phyloP scores from a whole-genome alignment of 2,888 invertebrate genomes.

The Thera britannica region DNA sequence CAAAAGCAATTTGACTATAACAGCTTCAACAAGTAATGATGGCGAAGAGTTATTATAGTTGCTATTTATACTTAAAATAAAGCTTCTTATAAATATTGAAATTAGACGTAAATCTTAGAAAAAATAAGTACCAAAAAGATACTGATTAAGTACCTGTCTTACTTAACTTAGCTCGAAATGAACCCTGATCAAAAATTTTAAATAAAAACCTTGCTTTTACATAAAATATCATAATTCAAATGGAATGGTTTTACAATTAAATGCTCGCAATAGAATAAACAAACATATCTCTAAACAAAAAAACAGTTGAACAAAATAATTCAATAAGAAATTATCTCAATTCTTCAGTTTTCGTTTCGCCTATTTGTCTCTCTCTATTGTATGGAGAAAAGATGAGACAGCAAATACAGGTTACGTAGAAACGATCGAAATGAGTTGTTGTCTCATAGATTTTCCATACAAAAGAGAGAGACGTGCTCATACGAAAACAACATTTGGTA shows the following conservation, averaged over 20 bases:
- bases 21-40: neutral
- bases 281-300: too few relatives aligned
- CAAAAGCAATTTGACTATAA: neutral
- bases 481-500: too few relatives aligned
- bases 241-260: conserved; percentile 15
- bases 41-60: neutral
- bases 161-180: neutral
- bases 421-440: too few relatives aligned
- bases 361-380: too few relatives aligned
- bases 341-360: neutral
- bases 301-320: too few relatives aligned
- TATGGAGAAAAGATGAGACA: too few relatives aligned
- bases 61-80: neutral
- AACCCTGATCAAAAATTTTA: conserved; percentile 11
- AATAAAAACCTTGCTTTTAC: neutral
- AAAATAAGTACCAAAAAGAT: conserved; percentile 26
- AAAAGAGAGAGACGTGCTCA: too few relatives aligned
- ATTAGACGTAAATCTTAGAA: conserved; percentile 15
- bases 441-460: too few relatives aligned
- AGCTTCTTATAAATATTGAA: neutral
- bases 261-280: neutral
- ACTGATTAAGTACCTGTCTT: conserved; percentile 12
- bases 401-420: too few relatives aligned
- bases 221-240: neutral
- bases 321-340: neutral